Base-by-base conservation (phyloP, 64 coral and sea anemone species). In the Cladopsammia gracilis region DNA sequence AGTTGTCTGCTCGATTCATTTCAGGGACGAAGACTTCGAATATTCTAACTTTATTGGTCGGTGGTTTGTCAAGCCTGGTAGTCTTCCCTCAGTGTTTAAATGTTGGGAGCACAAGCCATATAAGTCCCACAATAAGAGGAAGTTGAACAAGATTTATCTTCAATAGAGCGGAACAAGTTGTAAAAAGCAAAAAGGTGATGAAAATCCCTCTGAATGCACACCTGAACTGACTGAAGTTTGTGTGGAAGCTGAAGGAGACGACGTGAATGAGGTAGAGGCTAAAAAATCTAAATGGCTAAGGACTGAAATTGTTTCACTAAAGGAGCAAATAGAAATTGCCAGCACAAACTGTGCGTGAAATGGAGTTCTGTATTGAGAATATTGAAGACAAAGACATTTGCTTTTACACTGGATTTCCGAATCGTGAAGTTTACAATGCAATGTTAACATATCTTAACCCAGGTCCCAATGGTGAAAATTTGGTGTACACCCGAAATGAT, bases 351-450 rank as follows among this genome's bases (percentile, higher is more conserved):
- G 13, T 79, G 26, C 12, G 22, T 48, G 44, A 52, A 66, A 64
- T 51, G 45, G 47, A 75, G n/a, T 90, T 90, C 62, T 79, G 9
- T 48, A 46, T 90, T 52, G 88, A 90, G 20, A 78, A 59, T 45
- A 79, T 79, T 12, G 43, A 58, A 65, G 75, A 90, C 23, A 50
- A 78, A 19, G 45, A 90, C 62, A 69, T 90, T 13, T 25, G 8
- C 12, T 90, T 90, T 88, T 88, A 70, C 56, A 88, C 70, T 73
- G 86, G 70, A 57, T 88, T 74, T 54, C 86, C 86, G 34, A 88
- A 46, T 70, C 47, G 34, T 74, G 18, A 88, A 74, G 67, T 88
- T 10, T 90, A 79, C 66, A 49, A 79, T 49, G 46, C 42, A 65
- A 59, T 90, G 42, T 64, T 90, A 49, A 73, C 24, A 44, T 89